These are phyloP conservation scores for Drosophila sturtevanti DNA, from an alignment of 1,140 invertebrate genomes.

Conservation along the genomic window DNA sequence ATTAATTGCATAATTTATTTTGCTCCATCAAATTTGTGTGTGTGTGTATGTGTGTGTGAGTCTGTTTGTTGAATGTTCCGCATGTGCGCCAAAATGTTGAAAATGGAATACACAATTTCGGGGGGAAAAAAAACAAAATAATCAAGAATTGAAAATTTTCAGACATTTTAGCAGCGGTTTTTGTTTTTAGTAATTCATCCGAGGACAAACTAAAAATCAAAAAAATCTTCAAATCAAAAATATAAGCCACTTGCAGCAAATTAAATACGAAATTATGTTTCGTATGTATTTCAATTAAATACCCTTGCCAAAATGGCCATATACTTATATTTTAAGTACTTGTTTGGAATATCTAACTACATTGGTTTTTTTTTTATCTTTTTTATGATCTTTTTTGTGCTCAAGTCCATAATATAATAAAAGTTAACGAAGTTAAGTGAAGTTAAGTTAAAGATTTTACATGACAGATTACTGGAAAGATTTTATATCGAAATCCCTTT, in stretches of 20 bases:
- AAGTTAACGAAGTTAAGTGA: too few relatives aligned
- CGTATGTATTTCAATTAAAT: conserved; percentile 8
- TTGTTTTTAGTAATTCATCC: conserved; percentile 33
- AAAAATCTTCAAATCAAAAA: conserved; percentile 1
- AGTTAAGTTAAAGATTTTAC: too few relatives aligned
- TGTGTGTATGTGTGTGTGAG: not conserved
- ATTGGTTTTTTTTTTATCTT: too few relatives aligned
- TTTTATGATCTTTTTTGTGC: too few relatives aligned
- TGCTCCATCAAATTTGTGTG: conserved; percentile 31
- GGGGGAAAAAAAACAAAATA: not conserved
- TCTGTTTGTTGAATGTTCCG: conserved; percentile 38
- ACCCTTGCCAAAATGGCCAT: not conserved
- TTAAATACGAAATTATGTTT: conserved; percentile 29
- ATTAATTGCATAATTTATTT: conserved; percentile 64
- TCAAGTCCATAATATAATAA: too few relatives aligned
- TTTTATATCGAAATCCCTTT: too few relatives aligned
- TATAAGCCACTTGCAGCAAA: conserved; percentile 23
- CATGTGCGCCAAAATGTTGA: conserved; percentile 49
- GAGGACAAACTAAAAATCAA: not conserved
- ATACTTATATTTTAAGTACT: too few relatives aligned
- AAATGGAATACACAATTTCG: conserved; percentile 20
- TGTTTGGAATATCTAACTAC: too few relatives aligned
- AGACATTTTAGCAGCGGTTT: conserved; percentile 6
- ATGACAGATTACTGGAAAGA: too few relatives aligned
- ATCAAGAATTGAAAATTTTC: conserved; percentile 2